These are phyloP conservation scores for Pavo muticus DNA, from an alignment of 2,113 vertebrate species.

Conservation along the genomic window DNA sequence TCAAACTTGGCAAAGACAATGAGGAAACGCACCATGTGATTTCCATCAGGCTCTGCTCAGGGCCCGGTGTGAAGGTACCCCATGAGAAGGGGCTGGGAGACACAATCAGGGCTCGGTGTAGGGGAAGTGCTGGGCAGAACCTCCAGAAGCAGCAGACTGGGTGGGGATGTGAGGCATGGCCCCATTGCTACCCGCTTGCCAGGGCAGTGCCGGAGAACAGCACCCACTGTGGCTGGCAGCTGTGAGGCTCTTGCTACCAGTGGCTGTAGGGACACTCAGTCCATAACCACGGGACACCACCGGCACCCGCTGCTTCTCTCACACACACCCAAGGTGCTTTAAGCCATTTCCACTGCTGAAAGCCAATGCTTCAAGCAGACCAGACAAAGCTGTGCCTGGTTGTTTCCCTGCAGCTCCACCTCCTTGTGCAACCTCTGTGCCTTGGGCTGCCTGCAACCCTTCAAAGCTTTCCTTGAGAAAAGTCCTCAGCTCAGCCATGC, in stretches of 20 bases:
- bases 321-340: accelerated
- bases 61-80: not conserved
- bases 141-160: not conserved
- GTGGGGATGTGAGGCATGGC: not conserved
- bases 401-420: not conserved
- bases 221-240: not conserved
- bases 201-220: accelerated
- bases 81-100: not conserved
- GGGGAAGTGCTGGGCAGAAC: not conserved
- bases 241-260: not conserved
- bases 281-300: accelerated
- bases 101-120: not conserved
- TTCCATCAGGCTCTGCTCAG: not conserved
- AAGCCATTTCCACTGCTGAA: not conserved
- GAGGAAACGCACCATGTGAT: slow-evolving; percentile 13
- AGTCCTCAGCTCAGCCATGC: not conserved
- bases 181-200: not conserved
- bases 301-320: not conserved
- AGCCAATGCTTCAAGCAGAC: not conserved
- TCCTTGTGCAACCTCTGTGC: not conserved
- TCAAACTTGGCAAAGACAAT: slow-evolving; percentile 31
- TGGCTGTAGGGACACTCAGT: not conserved
- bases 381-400: not conserved
- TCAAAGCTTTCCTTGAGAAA: not conserved
- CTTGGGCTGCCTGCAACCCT: not conserved